Evolutionary conservation across 2,888 invertebrate genomes (phyloP), one percentile per base, ranked within the genome.

Genomic region (Melanchra persicariae): DNA sequence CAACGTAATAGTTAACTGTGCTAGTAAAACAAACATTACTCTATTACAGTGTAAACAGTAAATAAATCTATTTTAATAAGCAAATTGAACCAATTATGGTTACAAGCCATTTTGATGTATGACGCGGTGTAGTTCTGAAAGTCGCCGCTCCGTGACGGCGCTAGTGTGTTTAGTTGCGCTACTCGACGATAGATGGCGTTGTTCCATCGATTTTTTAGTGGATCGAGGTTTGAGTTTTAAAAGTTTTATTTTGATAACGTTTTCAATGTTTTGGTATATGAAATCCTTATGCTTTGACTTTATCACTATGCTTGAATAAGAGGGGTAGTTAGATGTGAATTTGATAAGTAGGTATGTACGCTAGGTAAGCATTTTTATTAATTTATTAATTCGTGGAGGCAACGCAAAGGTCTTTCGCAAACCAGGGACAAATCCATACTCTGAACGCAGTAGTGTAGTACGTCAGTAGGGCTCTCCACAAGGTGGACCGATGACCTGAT

Each of bases 1-100:
- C 60, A 58, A 63, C 64, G 69, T 81, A 85, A 83, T 87, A 84
- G 70, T 77, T 79, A 81, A 85, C 55, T 85, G 80, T 79, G 81
- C 78, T 64, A 68, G 74, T 75, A 74, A 81, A 81, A 77, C 66
- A 81, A 83, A 78, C 86, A 70, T 78, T 83, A 83, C 79, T 85
- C 88, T 88, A 88, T 85, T 87, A 90, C 87, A 90, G 87, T 89
- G 88, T 90, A 89, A 91, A 90, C 90, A 89, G 87, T 88, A 81
- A 91, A 93, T 94, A 94, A 94, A 94, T 94, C 92, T 92, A 88
- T 91, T 92, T 93, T 93, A 94, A 88, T 92, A 92, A 88, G 91
- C 88, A 93, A 94, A 93, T 93, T 91, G 91, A 89, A 82, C 82
- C 93, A 93, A 94, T 94, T 94, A 94, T 74, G 82, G 78, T 76